Base-by-base conservation (phyloP, 2,113 vertebrate genomes). In the Lycaon pictus region DNA sequence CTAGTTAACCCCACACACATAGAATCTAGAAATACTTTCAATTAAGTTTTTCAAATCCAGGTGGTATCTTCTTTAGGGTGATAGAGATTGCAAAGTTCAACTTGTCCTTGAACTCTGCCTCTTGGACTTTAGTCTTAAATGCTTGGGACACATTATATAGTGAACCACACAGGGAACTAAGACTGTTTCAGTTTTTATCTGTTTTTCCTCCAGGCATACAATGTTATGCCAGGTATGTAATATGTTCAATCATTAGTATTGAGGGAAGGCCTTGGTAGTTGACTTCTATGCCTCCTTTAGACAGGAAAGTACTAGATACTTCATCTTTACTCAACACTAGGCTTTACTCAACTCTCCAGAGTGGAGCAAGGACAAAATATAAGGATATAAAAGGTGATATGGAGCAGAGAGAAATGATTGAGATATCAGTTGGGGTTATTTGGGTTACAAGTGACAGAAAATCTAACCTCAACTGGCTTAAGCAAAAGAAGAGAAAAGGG, bases 21-120 rank as follows among this genome's bases (percentile, higher is more conserved):
- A 37, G 81, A 74, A 55, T 87, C 67, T 88, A 80, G 62, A 71
- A 95, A 83, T 7, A 93, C 35, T 91, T 95, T 79, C 32, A 76
- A 62, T 76, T 27, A 17, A 92, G 12, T 53, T 43, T 80, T 62
- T 81, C 9, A 76, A 77, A 74, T 62, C 16, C 76, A 48, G 79
- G 27, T 72, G 37, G 22, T 88, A 37, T 67, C 35, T 65, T 89
- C n/a, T 88, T 93, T 53, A 85, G 23, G 15, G 63, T 63, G 43
- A 27, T 29, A 2, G 37, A 87, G 62, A 80, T 17, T 83, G 63
- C 51, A 86, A 65, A 48, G 74, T 69, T 65, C 60, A 90, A 12
- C 29, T 72, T 97, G 22, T 76, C 53, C 72, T 22, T 80, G 35
- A 65, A 6, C 16, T 80, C 27, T 80, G 25, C 10, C 32, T 81